phyloP scores from a whole-genome alignment of 2,797 vertebrate species.

The Pantherophis alleghaniensis region DNA sequence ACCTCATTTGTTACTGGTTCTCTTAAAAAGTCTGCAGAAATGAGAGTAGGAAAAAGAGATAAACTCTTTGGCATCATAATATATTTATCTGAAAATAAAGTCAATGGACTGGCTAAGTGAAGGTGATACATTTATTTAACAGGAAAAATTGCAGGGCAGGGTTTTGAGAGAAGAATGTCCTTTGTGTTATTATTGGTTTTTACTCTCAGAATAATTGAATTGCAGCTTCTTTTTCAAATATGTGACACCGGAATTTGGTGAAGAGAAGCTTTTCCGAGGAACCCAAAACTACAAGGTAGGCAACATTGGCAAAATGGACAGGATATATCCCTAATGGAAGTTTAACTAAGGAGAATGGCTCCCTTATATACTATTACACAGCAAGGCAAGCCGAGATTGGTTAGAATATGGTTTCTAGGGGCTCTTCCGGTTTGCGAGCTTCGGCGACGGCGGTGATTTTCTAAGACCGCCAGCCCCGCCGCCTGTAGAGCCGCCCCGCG shows the following conservation, averaged over 20 bases:
- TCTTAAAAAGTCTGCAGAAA: not conserved
- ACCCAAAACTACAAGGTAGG: not conserved
- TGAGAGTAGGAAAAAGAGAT: not conserved
- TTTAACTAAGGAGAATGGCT: not conserved
- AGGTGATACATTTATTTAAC: not conserved
- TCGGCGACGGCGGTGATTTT: too few relatives aligned
- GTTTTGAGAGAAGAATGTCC: not conserved
- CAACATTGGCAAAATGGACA: not conserved
- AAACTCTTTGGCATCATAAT: not conserved
- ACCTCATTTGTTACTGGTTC: not conserved
- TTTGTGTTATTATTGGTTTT: not conserved
- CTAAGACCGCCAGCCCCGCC: too few relatives aligned
- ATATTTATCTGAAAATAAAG: not conserved
- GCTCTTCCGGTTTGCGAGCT: too few relatives aligned
- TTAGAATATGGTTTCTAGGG: not conserved
- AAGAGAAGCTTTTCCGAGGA: not conserved
- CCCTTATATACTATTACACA: not conserved
- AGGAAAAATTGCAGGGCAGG: not conserved
- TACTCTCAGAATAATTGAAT: not conserved
- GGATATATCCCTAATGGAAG: not conserved
- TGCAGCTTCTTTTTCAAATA: not conserved
- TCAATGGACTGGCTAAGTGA: not conserved
- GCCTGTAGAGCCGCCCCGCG: too few relatives aligned
- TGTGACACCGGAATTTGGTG: not conserved
- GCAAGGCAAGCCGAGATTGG: not conserved